Base-by-base conservation (phyloP, 2,888 invertebrate genomes). In the Netelia virgata region DNA sequence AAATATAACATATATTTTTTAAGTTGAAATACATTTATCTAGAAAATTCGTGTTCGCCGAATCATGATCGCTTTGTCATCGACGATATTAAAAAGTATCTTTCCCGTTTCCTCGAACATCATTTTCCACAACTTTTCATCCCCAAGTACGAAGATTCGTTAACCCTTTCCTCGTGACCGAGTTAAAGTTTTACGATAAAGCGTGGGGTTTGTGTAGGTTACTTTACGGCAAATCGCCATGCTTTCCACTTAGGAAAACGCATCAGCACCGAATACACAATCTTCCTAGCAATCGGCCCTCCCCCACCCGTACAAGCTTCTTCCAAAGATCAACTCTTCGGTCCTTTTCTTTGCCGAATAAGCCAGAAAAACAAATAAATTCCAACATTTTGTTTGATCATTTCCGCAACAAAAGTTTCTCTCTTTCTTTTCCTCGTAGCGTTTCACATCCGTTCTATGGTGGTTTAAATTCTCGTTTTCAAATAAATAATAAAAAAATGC, bases 141-240 rank as follows among this genome's bases (percentile, higher is more conserved):
- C 14, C 53, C n/a, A 28, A 28, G 18, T 23, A 16, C 11, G n/a
- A 59, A 76, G 11, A 68, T 20, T 11, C 43, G n/a, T 66, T 43
- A 14, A 43, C 16, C 16, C 16, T 53, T 53, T 23, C 14, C 18
- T 66, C 43, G 43, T 43, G 28, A 28, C 5, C 9, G 28, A 18
- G 18, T 16, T 28, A 47, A 75, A 59, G 68, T 76, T 76, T 76
- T 57, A 16, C 57, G 57, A 57, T 57, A 57, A 9, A 57, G 57
- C 16, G 57, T 20, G 20, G 18, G 16, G n/a, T 57, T 57, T 57
- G 8, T 57, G 18, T 18, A 3, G 14, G 10, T 47, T 47, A 14
- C 47, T 47, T 14, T 47, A 3, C 11, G 47, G 47, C 3, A 14
- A 47, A 47, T 47, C 47, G 14, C 47, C 14, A 47, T 14, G 3